Conservation (phyloP, 2,113 vertebrate species). For the Pygathrix nemaeus region DNA sequence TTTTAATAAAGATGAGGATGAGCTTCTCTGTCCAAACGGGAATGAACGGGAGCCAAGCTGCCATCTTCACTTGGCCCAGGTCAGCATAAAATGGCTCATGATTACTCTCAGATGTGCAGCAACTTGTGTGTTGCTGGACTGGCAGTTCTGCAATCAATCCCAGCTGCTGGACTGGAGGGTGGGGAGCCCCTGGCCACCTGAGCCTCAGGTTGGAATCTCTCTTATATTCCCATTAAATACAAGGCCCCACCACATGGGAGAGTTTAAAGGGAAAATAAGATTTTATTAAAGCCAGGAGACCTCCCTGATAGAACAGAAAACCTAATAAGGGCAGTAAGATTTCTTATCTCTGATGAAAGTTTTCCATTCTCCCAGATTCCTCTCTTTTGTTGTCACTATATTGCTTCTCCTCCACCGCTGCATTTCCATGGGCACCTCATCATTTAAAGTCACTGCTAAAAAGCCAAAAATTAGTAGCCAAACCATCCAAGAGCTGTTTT, state of each 20-base stretch:
- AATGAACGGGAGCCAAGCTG: constrained; percentile 37
- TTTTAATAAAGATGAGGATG: constrained; percentile 60
- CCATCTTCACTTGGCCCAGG: constrained; percentile 53
- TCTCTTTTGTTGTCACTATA: constrained; percentile 65
- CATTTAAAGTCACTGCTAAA: constrained; percentile 69
- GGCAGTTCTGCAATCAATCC: constrained; percentile 43
- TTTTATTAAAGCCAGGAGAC: constrained; percentile 87
- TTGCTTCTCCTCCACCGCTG: background rate
- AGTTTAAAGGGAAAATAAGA: constrained; percentile 84
- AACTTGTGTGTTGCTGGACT: background rate
- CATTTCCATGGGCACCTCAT: constrained; percentile 9
- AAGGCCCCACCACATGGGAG: constrained; percentile 81
- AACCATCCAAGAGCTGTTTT: constrained; percentile 45
- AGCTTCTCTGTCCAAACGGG: background rate
- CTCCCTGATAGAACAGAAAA: constrained; percentile 75
- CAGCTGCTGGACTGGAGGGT: constrained; percentile 52
- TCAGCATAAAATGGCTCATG: constrained; percentile 27
- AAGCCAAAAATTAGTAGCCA: constrained; percentile 66
- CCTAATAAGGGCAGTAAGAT: constrained; percentile 77
- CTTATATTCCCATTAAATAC: constrained; percentile 82
- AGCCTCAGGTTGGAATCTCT: constrained; percentile 84
- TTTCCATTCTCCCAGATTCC: constrained; percentile 77
- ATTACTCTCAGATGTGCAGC: constrained; percentile 60
- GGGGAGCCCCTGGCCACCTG: constrained; percentile 77
- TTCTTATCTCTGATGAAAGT: constrained; percentile 83